Evolutionary conservation across 1,140 invertebrate genomes (phyloP), one percentile per base, ranked within the genome.

Genomic region (Neodiprion fabricii): DNA sequence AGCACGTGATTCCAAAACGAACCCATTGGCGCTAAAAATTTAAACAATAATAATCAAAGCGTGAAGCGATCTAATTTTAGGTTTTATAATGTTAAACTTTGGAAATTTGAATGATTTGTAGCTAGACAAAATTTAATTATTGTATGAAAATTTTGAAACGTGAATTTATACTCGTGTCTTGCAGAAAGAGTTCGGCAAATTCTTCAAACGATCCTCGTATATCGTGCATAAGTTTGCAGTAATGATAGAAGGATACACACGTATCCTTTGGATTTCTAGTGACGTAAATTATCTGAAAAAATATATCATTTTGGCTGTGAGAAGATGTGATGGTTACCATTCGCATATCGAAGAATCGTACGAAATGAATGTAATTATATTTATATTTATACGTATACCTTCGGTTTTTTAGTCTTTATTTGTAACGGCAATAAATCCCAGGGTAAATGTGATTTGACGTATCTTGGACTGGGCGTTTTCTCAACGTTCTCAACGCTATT

Each of bases 191-290:
- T 67, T 96, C 92, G 61, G 93, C 93, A 84, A 96, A 97, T 10
- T 95, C 92, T n/a, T 95, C 92, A 79, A 97, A 95, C 1, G 91
- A 89, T 0, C 93, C 93, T 73, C 92, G 92, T 0, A 95, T 85
- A 9, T 91, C 90, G 77, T 95, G 93, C 14, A 96, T 89, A n/a
- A 93, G 79, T 78, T 88, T 91, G 78, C 92, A 93, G 82, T 97
- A 97, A 85, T 98, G 93, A 83, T 95, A 98, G 83, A 95, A 97
- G 0, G 96, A 98, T 0, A 99, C 96, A 68, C 95, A 95, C 75
- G 95, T 92, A 83, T 99, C 97, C 86, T 98, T 99, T 1, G 97
- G 96, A 89, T 99, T 98, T 69, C 98, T 91, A 0, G 95, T 91
- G 1, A 96, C 92, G 83, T 98, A 99, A 69, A 99, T 94, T 1